Evolutionary conservation across 53 echinoderm and acorn worm species (phyloP).

Genomic region (Temnopleurus reevesii): DNA sequence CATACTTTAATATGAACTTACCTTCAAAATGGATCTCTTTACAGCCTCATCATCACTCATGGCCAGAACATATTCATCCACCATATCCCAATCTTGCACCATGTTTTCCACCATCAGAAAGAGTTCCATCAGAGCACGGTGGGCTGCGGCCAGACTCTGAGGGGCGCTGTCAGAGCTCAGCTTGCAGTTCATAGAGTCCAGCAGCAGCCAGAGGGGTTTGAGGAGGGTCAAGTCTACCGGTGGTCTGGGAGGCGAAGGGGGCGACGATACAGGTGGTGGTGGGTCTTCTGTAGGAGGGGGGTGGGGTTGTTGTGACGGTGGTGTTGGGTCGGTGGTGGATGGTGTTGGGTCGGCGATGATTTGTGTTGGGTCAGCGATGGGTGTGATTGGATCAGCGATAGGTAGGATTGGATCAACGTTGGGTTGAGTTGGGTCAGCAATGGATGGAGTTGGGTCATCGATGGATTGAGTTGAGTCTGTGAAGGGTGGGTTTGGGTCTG

Average conservation of each 20-base stretch:
- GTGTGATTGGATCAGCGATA: no score
- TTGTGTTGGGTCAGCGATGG: neutral
- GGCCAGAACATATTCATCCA: slow-evolving; percentile 53
- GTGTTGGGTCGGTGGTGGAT: neutral
- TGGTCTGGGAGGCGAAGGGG: neutral
- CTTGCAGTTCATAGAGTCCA: slow-evolving; percentile 82
- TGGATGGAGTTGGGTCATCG: no score
- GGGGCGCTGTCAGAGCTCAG: slow-evolving; percentile 72
- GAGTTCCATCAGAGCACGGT: slow-evolving; percentile 93
- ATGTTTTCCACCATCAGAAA: slow-evolving; percentile 90
- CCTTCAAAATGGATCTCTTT: slow-evolving; percentile 37
- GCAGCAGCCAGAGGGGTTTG: slow-evolving; percentile 89
- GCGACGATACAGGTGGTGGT: neutral
- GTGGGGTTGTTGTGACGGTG: neutral
- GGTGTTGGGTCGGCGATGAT: neutral
- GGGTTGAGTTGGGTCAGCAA: no score
- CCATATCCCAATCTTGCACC: slow-evolving; percentile 69
- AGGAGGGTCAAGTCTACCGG: slow-evolving; percentile 79
- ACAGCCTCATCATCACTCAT: slow-evolving; percentile 47
- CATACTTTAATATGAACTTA: neutral
- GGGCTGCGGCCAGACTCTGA: slow-evolving; percentile 78
- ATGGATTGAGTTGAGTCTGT: no score
- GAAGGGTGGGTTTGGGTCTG: no score
- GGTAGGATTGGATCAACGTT: no score
- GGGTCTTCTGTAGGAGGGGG: neutral